phyloP scores from a whole-genome alignment of 2,113 vertebrate species.

The Jaculus jaculus region DNA sequence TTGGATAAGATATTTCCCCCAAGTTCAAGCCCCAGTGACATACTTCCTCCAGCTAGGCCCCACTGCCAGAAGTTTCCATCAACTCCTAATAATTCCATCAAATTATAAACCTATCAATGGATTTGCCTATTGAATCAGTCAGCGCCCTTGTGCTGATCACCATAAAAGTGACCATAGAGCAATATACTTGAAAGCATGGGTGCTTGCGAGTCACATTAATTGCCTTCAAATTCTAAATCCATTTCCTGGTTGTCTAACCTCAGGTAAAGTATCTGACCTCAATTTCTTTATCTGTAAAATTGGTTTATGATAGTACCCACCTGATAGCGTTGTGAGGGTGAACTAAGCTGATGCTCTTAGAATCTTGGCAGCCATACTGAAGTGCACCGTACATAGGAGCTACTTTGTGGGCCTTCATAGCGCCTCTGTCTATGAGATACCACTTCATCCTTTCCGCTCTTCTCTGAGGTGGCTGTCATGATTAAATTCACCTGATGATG shows the following conservation, averaged over 20 bases:
- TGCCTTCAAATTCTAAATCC: constrained; percentile 3
- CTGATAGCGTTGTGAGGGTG: not conserved
- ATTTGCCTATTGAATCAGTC: not conserved
- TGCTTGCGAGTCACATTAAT: not conserved
- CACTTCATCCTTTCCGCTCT: not conserved
- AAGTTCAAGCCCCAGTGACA: not conserved
- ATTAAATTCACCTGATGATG: not conserved
- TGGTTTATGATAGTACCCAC: not conserved
- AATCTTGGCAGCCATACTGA: not conserved
- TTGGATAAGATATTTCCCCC: not conserved
- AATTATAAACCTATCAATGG: not conserved
- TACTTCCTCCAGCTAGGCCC: too few relatives aligned
- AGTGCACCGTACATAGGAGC: not conserved
- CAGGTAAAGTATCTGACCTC: not conserved
- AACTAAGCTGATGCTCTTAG: not conserved
- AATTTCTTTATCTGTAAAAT: constrained; percentile 47
- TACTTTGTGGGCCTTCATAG: not conserved
- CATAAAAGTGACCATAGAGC: not conserved
- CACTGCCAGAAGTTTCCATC: not conserved
- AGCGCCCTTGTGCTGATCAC: not conserved
- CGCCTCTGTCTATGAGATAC: not conserved
- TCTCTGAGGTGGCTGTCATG: not conserved
- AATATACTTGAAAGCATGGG: not conserved
- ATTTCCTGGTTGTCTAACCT: constrained; percentile 23
- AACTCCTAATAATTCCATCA: not conserved